Percentiles rank a stretch among this genome's conserved stretches.
These are phyloP conservation scores for Drosophila meridiana DNA, from an alignment of 2,888 invertebrate species.

Conservation along the genomic window DNA sequence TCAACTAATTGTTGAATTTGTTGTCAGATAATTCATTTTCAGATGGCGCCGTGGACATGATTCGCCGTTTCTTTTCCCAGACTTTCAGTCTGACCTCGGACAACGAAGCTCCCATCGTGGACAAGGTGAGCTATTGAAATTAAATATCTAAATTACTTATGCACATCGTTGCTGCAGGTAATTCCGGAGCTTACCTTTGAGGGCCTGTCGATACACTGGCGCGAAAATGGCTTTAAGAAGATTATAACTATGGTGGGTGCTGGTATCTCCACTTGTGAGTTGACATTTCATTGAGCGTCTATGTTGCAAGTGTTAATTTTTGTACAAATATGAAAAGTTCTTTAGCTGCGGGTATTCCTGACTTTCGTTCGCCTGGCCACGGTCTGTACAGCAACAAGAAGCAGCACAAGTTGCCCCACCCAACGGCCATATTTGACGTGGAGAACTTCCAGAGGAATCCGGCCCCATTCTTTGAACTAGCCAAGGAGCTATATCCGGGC, in stretches of 20 bases:
- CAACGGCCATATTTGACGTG: slow-evolving; percentile 96
- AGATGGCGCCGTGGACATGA: slow-evolving; percentile 87
- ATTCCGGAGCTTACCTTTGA: slow-evolving; percentile 90
- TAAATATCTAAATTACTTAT: background rate
- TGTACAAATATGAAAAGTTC: slow-evolving; percentile 15
- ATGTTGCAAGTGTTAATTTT: slow-evolving; percentile 7
- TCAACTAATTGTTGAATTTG: slow-evolving; percentile 15
- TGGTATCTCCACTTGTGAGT: slow-evolving; percentile 97
- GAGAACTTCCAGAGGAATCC: slow-evolving; percentile 95
- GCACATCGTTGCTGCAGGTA: slow-evolving; percentile 84
- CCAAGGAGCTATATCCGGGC: slow-evolving; percentile 95
- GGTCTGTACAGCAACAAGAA: slow-evolving; percentile 96
- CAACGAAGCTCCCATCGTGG: slow-evolving; percentile 37
- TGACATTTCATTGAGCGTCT: slow-evolving; percentile 1
- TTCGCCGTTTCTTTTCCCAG: slow-evolving; percentile 88
- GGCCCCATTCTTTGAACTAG: slow-evolving; percentile 95
- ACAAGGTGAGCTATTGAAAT: slow-evolving; percentile 48
- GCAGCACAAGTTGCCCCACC: slow-evolving; percentile 95
- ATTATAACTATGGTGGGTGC: slow-evolving; percentile 98
- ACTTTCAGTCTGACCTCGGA: slow-evolving; percentile 87
- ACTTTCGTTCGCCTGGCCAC: slow-evolving; percentile 96
- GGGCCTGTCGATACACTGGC: slow-evolving; percentile 92
- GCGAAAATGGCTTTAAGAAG: slow-evolving; percentile 91
- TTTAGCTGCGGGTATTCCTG: slow-evolving; percentile 92
- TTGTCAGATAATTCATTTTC: slow-evolving; percentile 20